Conservation (phyloP, 2,113 vertebrate species). For the Sceloporus tristichus region DNA sequence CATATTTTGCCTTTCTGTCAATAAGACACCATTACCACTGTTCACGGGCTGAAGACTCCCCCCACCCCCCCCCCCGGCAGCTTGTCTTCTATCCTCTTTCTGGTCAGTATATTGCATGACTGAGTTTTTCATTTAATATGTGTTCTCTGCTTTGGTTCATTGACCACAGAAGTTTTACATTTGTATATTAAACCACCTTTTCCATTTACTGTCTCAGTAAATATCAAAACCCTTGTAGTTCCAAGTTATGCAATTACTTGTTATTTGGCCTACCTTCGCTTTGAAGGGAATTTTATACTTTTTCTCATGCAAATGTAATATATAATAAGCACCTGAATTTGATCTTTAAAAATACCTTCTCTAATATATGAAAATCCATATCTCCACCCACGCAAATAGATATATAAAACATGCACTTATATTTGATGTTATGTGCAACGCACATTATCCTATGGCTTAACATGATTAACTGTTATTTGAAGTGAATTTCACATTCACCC, state of each 20-base stretch:
- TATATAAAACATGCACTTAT: background rate
- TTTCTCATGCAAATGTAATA: background rate
- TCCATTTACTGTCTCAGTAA: slow-evolving; percentile 31
- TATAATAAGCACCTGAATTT: slow-evolving; percentile 14
- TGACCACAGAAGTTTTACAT: slow-evolving; percentile 14
- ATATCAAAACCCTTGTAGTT: fast-evolving
- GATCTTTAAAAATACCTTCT: background rate
- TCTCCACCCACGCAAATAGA: too few species aligned
- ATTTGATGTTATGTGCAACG: background rate
- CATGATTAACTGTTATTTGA: background rate
- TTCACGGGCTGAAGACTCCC: background rate
- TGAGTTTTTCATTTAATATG: slow-evolving; percentile 4
- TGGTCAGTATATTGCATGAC: background rate
- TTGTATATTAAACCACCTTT: background rate
- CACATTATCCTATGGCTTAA: background rate
- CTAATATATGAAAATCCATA: background rate
- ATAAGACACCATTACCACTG: slow-evolving; percentile 4
- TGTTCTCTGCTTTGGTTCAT: slow-evolving; percentile 38
- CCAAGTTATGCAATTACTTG: background rate
- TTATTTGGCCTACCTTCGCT: background rate
- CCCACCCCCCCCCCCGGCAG: background rate
- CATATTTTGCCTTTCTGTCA: slow-evolving; percentile 12
- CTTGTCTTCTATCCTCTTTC: background rate
- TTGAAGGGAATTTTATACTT: slow-evolving; percentile 11
- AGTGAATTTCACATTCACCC: background rate